Base-by-base conservation (phyloP, 2,888 invertebrate species). In the Sphinx pinastri region DNA sequence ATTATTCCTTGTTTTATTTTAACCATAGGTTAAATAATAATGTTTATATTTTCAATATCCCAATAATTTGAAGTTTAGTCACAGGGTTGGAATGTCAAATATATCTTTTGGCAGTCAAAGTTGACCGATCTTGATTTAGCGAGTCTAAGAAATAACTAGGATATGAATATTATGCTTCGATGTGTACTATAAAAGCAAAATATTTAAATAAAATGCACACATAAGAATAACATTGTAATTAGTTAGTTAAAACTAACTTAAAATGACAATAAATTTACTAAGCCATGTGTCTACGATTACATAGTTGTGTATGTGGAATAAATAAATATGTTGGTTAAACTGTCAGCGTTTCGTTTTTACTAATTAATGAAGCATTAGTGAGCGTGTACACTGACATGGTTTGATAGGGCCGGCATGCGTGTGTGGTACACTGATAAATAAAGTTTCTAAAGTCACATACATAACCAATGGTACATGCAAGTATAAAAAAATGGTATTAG, bases 281-380 rank as follows among this genome's bases (percentile, higher is more conserved):
- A 13, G 47, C 47, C n/a, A 45, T 45, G 16, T 60, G 16, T 60
- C 47, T 7, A 47, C 45, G 10, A 49, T 63, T 63, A 19, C 49
- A 49, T 14, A 2, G 11, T 63, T 16, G 8, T 8, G 45, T 60
- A 45, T 16, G n/a, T 14, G 52, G n/a, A 13, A n/a, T 52, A 52
- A 52, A 52, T n/a, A 45, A 60, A 60, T 45, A 60, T 60, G 60
- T 60, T 38, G 11, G n/a, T 45, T 16, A 45, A 45, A 45, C 6
- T 45, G 63, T 63, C 19, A 47, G 47, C 63, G 47, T 1, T 63
- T 63, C 45, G 19, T 47, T 63, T 49, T 63, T 49, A 60, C 45
- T 60, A 57, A 63, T 63, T 47, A 63, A 63, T 63, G 63, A 19
- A 19, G 12, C 19, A 63, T 63, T 49, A 49, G 47, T 11, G 63